phyloP scores from a whole-genome alignment of 1,140 invertebrate genomes.

The Brachionus sp. region DNA sequence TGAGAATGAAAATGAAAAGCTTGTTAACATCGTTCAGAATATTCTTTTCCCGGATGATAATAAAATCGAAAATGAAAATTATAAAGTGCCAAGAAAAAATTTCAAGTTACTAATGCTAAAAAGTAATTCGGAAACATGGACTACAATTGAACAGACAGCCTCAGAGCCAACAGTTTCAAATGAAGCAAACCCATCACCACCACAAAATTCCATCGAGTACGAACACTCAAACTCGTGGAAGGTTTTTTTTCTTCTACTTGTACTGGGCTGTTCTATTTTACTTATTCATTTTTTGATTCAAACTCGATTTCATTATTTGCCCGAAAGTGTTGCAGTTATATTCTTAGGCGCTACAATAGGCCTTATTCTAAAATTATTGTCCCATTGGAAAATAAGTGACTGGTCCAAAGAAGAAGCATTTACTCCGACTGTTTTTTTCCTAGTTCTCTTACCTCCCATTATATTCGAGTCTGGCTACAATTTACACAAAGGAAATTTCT shows the following conservation, averaged over 20 bases:
- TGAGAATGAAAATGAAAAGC: not conserved
- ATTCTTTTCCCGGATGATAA: not conserved
- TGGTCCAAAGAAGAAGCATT: conserved; percentile 92
- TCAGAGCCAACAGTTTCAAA: not conserved
- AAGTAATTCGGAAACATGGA: not conserved
- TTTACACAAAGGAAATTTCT: conserved; percentile 95
- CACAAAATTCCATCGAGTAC: not conserved
- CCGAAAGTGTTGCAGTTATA: conserved; percentile 94
- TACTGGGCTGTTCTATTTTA: conserved; percentile 62
- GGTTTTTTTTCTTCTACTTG: conserved; percentile 21
- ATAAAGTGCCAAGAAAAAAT: not conserved
- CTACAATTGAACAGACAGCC: not conserved
- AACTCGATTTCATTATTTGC: conserved; percentile 90
- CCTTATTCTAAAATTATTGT: conserved; percentile 82
- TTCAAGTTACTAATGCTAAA: not conserved
- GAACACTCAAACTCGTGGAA: conserved; percentile 36
- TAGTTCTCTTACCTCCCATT: conserved; percentile 92
- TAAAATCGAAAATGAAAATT: not conserved
- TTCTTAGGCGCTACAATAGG: conserved; percentile 88
- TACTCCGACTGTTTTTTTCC: conserved; percentile 91
- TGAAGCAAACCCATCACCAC: not conserved
- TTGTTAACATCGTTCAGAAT: too few relatives aligned
- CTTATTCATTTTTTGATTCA: conserved; percentile 89
- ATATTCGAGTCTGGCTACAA: conserved; percentile 99
- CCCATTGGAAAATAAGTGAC: conserved; percentile 77